A percentile compares a stretch with the other conserved stretches of the same genome.
Conservation (phyloP, 2,797 vertebrate genomes). For the Ammospiza maritima region DNA sequence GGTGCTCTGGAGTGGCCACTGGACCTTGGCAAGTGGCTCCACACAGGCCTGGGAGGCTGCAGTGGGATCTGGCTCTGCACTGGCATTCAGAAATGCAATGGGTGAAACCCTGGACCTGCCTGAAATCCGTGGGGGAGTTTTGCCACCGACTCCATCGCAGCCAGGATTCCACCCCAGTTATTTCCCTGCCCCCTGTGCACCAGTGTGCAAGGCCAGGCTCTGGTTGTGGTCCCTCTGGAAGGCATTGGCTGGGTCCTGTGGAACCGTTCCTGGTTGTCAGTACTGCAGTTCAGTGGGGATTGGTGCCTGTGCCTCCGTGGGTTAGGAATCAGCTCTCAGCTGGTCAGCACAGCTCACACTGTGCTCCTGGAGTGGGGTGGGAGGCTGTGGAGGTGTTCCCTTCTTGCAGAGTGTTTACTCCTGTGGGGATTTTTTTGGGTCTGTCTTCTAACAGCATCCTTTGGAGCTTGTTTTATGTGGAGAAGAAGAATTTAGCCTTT, state of each 20-base stretch:
- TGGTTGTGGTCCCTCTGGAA: rapidly evolving
- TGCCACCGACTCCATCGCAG: not conserved
- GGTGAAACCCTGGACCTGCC: not conserved
- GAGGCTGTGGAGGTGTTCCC: not conserved
- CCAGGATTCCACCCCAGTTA: not conserved
- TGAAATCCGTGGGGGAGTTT: not conserved
- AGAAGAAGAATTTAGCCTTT: not conserved
- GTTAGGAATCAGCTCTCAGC: not conserved
- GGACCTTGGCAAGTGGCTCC: not conserved
- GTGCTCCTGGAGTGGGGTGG: not conserved
- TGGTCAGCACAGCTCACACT: rapidly evolving
- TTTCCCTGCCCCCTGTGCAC: rapidly evolving
- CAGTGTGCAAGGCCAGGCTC: not conserved
- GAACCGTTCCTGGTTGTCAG: not conserved
- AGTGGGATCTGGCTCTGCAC: not conserved
- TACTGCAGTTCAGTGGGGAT: not conserved
- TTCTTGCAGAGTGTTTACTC: not conserved
- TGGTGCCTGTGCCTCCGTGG: not conserved
- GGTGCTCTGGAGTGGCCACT: not conserved
- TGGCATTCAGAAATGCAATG: not conserved
- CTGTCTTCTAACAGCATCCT: not conserved
- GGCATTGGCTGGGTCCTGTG: not conserved
- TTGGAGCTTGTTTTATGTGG: not conserved
- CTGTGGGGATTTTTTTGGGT: not conserved
- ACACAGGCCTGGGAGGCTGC: not conserved